These are phyloP conservation scores for Drosophila burlai DNA, from an alignment of 1,140 invertebrate genomes.

Conservation along the genomic window DNA sequence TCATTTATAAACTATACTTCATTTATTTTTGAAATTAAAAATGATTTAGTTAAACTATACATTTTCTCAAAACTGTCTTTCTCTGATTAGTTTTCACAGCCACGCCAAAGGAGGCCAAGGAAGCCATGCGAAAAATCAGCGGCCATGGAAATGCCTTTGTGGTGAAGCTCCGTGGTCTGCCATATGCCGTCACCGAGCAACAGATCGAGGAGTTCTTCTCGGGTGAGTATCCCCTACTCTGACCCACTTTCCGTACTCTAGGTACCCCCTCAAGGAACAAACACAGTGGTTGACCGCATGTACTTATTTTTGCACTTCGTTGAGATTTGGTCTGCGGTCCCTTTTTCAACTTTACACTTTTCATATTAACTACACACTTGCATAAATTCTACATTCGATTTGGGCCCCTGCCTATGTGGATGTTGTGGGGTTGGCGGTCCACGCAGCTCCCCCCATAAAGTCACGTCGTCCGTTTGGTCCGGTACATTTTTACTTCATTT, in stretches of 20 bases:
- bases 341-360: slow-evolving; percentile 39
- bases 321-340: slow-evolving; percentile 34
- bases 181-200: slow-evolving; percentile 79
- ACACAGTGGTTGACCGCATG: slow-evolving; percentile 52
- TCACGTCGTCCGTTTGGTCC: slow-evolving; percentile 43
- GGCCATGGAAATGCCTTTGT: slow-evolving; percentile 75
- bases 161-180: slow-evolving; percentile 80
- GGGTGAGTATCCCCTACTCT: slow-evolving; percentile 60
- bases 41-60: background rate
- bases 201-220: slow-evolving; percentile 84
- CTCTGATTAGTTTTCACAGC: slow-evolving; percentile 75
- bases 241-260: background rate
- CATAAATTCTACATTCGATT: slow-evolving; percentile 22
- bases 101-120: slow-evolving; percentile 76
- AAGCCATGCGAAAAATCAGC: slow-evolving; percentile 80
- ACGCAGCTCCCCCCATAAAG: slow-evolving; percentile 12
- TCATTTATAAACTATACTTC: background rate
- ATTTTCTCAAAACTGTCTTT: background rate
- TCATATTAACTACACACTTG: slow-evolving; percentile 45
- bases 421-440: slow-evolving; percentile 15
- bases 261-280: slow-evolving; percentile 21
- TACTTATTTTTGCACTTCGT: slow-evolving; percentile 40
- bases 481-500: slow-evolving; percentile 15
- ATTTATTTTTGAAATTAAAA: too few relatives aligned
- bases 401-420: slow-evolving; percentile 32